Evolutionary conservation across 2,888 invertebrate species (phyloP), one percentile per base, ranked within the genome.

Genomic region (Cosmopolites sordidus): DNA sequence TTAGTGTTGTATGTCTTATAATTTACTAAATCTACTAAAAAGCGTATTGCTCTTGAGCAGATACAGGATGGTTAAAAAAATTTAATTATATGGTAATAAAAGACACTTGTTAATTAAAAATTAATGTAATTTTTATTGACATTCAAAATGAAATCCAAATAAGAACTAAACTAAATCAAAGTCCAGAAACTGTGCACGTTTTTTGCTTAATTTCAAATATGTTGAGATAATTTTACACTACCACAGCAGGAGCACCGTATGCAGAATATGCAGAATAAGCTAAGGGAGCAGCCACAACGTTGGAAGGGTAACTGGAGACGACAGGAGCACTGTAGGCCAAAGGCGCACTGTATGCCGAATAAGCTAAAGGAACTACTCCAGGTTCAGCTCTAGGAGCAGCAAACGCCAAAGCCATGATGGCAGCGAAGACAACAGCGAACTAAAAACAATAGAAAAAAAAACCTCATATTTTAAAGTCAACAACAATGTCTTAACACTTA

Each of bases 271-370:
- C 12, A 14, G 37, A n/a, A n/a, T 37, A 37, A 16, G 40, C 40
- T 5, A 16, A 40, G 15, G 40, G 40, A 16, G 40, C 40, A 11
- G 40, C 40, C 2, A 4, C 40, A 16, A 14, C 16, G 17, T 16
- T 4, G 15, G 40, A 16, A 15, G 40, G 40, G 4, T 8, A 14
- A 16, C n/a, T 14, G 40, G 37, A 12, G n/a, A 37, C 37, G 4
- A 40, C 15, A 12, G 40, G 40, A 12, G 40, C 15, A 16, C 40
- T 40, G 40, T 40, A 40, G 11, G 40, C 40, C 17, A 40, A 16
- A 6, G 40, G 40, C 11, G 56, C 45, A 12, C 49, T 52, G 43
- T 56, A 56, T n/a, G n/a, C n/a, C n/a, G n/a, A n/a, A 22, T 22
- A 22, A n/a, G 53, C 16, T 9, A 48, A 27, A 37, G 51, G 40